A percentile compares a stretch with the other conserved stretches of the same genome.
These are phyloP conservation scores for Sesamia inferens DNA, from an alignment of 2,888 invertebrate genomes.

Conservation along the genomic window DNA sequence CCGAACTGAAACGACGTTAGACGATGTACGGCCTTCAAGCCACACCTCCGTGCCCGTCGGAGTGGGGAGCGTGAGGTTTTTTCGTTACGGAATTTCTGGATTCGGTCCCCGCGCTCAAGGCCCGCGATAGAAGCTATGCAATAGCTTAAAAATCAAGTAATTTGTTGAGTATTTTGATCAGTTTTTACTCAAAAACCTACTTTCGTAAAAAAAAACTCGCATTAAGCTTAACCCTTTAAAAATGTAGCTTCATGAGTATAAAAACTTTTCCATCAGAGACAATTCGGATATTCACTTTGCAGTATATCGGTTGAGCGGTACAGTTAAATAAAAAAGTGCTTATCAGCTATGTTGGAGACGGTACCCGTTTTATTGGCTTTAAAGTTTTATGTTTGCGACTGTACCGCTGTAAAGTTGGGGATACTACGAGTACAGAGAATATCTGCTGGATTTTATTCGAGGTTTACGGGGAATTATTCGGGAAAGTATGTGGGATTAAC, in stretches of 20 bases:
- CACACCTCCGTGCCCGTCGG: too few relatives aligned
- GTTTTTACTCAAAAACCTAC: neutral
- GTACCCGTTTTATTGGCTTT: constrained; percentile 84
- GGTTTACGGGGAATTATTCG: constrained; percentile 20
- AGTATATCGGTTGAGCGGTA: constrained; percentile 66
- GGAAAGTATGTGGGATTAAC: constrained; percentile 7
- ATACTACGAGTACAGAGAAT: constrained; percentile 54
- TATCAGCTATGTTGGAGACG: constrained; percentile 84
- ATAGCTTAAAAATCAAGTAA: too few relatives aligned
- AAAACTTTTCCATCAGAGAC: constrained; percentile 34
- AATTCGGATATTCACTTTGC: constrained; percentile 53
- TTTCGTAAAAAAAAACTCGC: constrained; percentile 3
- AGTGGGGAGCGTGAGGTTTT: too few relatives aligned
- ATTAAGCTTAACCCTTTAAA: constrained; percentile 1
- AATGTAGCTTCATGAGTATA: constrained; percentile 29
- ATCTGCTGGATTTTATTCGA: constrained; percentile 32
- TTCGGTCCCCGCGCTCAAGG: too few relatives aligned
- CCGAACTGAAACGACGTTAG: too few relatives aligned
- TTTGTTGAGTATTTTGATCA: too few relatives aligned
- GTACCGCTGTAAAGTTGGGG: constrained; percentile 68
- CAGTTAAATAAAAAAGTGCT: constrained; percentile 86
- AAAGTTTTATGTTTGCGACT: constrained; percentile 83
- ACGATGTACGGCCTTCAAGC: too few relatives aligned
- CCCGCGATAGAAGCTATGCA: too few relatives aligned
- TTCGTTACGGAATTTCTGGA: too few relatives aligned